Evolutionary conservation across 2,797 vertebrate species (phyloP).

Genomic region (Podarcis lilfordi): DNA sequence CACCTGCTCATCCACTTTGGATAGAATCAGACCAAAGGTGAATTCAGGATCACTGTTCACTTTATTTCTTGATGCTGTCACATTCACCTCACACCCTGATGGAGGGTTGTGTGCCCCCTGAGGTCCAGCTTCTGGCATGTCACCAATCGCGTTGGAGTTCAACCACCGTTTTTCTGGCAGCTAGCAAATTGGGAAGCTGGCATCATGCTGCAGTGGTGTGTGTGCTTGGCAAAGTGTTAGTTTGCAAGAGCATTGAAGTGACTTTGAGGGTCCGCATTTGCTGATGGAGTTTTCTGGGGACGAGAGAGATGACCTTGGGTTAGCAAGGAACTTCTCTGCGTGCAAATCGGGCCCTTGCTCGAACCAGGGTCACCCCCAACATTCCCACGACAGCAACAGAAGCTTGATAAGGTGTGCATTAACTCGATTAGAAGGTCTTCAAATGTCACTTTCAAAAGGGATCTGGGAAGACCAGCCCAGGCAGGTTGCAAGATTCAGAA

Average conservation of each 20-base stretch:
- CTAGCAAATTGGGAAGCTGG: background rate
- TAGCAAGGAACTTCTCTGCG: background rate
- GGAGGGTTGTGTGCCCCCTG: no score
- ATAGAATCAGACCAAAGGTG: no score
- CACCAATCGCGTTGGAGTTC: background rate
- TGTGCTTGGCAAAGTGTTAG: background rate
- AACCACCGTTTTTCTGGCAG: background rate
- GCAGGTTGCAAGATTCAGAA: background rate
- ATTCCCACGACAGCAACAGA: background rate
- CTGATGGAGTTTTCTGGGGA: background rate
- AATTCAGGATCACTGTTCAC: no score
- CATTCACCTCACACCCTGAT: no score
- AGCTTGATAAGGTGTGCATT: background rate
- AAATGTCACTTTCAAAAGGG: background rate
- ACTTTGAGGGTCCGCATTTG: background rate
- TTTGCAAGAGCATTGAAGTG: background rate
- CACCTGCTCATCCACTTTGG: no score
- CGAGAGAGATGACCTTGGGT: background rate
- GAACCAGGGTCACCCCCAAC: background rate
- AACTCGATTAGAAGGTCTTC: background rate
- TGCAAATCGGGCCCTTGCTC: no score
- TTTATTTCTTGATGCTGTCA: no score
- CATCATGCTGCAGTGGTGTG: background rate
- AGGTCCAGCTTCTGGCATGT: background rate
- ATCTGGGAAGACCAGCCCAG: background rate